A percentile compares a stretch with the other conserved stretches of the same genome.
Conservation (phyloP, 1,140 invertebrate genomes). For the Pantala flavescens region DNA sequence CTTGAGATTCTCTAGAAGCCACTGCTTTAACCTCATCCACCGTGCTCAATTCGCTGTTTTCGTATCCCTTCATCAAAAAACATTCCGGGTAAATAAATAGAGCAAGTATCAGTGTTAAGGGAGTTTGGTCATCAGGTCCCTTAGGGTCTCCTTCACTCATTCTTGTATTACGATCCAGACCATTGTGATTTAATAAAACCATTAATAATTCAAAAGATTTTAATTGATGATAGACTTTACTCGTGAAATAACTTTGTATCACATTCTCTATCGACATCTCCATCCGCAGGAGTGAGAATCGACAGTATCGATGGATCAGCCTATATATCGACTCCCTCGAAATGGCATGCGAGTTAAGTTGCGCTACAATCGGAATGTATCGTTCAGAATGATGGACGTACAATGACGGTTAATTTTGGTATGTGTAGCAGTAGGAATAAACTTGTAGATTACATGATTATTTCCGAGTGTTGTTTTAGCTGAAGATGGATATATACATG, state of each 20-base stretch:
- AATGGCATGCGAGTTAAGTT: no score
- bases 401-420: background rate
- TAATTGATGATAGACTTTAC: no score
- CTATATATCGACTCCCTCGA: no score
- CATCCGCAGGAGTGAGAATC: background rate
- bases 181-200: background rate
- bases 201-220: background rate
- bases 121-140: background rate
- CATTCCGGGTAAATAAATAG: background rate
- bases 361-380: no score
- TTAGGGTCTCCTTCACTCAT: background rate
- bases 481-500: background rate
- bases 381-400: background rate
- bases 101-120: background rate
- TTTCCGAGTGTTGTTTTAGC: background rate
- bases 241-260: background rate
- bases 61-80: background rate
- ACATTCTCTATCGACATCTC: background rate
- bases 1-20: background rate
- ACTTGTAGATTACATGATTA: background rate
- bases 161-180: background rate
- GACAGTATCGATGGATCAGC: background rate
- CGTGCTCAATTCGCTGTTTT: background rate
- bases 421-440: background rate
- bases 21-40: background rate